phyloP scores from a whole-genome alignment of 2,113 vertebrate genomes.

The Petrocephalus microphthalmus region DNA sequence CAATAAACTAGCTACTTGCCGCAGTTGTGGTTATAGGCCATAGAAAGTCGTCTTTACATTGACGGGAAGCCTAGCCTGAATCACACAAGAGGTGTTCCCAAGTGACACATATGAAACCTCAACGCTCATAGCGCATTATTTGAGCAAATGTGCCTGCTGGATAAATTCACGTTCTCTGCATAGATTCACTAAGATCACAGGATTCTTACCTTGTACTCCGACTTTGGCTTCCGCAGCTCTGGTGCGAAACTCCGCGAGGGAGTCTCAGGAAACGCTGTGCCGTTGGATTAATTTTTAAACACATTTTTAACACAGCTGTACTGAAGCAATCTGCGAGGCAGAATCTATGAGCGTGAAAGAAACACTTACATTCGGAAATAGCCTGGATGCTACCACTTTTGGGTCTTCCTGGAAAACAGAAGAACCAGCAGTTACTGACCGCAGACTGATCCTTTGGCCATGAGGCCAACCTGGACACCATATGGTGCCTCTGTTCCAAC shows the following conservation, averaged over 20 bases:
- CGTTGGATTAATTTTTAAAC: not conserved
- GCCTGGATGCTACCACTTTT: conserved; percentile 70
- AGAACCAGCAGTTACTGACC: not conserved
- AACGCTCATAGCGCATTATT: not conserved
- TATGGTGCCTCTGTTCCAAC: not conserved
- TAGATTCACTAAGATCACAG: not conserved
- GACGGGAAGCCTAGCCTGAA: not conserved
- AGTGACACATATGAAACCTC: not conserved
- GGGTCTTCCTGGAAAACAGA: conserved; percentile 62
- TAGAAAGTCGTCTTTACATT: not conserved
- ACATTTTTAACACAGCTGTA: not conserved
- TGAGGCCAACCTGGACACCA: not conserved
- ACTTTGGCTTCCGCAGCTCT: conserved; percentile 77
- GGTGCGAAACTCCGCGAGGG: conserved; percentile 73
- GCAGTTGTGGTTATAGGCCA: not conserved
- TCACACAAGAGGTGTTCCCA: not conserved
- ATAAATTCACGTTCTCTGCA: not conserved
- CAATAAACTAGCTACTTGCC: not conserved
- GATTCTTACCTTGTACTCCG: conserved; percentile 75
- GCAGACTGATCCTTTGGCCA: not conserved
- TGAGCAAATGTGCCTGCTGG: not conserved
- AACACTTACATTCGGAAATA: conserved; percentile 75
- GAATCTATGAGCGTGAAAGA: not conserved
- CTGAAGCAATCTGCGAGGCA: not conserved
- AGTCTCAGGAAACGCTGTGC: conserved; percentile 63